Conservation (phyloP, 2,888 invertebrate genomes). For the Meliscaeva auricollis region DNA sequence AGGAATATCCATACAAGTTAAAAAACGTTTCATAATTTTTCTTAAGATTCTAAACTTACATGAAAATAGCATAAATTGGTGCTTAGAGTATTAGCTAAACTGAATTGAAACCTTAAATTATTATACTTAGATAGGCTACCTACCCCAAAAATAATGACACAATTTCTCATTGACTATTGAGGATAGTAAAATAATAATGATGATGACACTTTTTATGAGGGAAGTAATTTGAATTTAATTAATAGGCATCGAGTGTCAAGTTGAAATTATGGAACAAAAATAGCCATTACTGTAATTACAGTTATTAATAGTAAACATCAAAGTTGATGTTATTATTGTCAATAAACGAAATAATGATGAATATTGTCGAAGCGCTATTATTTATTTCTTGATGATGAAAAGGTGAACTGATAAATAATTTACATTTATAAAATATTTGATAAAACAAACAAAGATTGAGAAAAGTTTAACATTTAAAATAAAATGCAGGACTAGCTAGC, state of each 20-base stretch:
- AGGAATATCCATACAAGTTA: too few relatives aligned
- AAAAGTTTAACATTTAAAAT: too few relatives aligned
- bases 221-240: constrained; percentile 62
- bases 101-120: neutral
- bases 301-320: constrained; percentile 27
- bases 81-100: too few relatives aligned
- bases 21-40: too few relatives aligned
- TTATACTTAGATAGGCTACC: too few relatives aligned
- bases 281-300: constrained; percentile 42
- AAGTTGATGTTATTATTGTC: constrained; percentile 27
- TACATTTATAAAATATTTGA: too few relatives aligned
- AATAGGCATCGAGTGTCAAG: constrained; percentile 56
- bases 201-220: constrained; percentile 60
- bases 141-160: too few relatives aligned
- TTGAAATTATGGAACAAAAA: constrained; percentile 28
- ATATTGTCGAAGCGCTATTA: neutral
- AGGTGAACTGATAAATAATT: too few relatives aligned
- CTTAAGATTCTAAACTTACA: too few relatives aligned
- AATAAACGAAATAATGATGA: constrained; percentile 4
- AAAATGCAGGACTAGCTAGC: too few relatives aligned
- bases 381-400: neutral
- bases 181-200: constrained; percentile 39
- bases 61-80: too few relatives aligned
- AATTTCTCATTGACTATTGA: neutral
- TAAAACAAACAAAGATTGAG: too few relatives aligned